Evolutionary conservation across 1,140 invertebrate genomes (phyloP).

Genomic region (Anthonomus grandis): DNA sequence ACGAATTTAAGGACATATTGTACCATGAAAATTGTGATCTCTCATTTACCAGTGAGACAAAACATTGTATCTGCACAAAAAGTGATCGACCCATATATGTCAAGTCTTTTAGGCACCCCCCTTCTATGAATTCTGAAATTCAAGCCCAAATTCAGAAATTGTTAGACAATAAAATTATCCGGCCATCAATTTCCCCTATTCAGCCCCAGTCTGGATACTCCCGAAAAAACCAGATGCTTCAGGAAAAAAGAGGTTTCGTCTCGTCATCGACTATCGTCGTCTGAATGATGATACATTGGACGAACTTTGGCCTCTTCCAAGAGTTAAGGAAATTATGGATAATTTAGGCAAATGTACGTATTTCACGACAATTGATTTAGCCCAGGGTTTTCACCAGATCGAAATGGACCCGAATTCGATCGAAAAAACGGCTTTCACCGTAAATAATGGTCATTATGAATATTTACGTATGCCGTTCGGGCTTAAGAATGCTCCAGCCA

Average conservation of each 20-base stretch:
- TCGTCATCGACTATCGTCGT: constrained; percentile 49
- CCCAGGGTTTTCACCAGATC: constrained; percentile 52
- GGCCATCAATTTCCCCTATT: constrained; percentile 42
- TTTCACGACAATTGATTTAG: constrained; percentile 53
- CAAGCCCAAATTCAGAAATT: constrained; percentile 36
- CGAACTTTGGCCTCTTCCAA: constrained; percentile 55
- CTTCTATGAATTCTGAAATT: no score
- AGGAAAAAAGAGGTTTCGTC: constrained; percentile 41
- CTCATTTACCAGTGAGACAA: constrained; percentile 16
- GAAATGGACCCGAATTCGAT: constrained; percentile 43
- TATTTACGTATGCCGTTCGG: constrained; percentile 50
- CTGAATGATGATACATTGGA: constrained; percentile 47
- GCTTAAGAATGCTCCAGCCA: constrained; percentile 47
- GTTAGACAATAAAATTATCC: constrained; percentile 37
- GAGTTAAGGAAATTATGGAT: constrained; percentile 52
- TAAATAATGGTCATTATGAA: constrained; percentile 43
- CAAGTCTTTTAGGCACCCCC: constrained; percentile 34
- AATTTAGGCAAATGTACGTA: constrained; percentile 49
- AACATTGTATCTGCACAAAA: constrained; percentile 9
- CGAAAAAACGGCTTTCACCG: constrained; percentile 53
- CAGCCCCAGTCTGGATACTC: constrained; percentile 40
- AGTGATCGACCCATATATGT: constrained; percentile 9
- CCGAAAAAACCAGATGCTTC: constrained; percentile 45
- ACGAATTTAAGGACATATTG: constrained; percentile 19
- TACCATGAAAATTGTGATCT: constrained; percentile 9